Evolutionary conservation across 30 jellyfish, hydroid and myxozoan species (phyloP).

Genomic region (Nemopilema nomurai): DNA sequence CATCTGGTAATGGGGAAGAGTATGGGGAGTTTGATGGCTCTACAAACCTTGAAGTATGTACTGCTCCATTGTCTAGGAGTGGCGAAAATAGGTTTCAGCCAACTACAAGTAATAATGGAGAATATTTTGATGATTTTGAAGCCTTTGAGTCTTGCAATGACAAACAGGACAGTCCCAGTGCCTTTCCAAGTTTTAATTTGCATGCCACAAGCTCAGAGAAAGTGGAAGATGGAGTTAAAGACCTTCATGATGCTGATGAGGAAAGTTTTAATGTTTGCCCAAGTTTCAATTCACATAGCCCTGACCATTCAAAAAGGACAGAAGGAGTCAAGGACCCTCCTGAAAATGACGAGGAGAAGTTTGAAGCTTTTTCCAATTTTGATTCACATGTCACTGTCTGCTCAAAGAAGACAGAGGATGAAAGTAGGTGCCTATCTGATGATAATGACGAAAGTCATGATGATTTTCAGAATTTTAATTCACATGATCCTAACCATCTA

Average conservation of each 20-base stretch:
- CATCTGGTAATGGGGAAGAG: no score
- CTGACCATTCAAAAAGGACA: not conserved
- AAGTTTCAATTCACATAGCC: not conserved
- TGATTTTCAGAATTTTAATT: not conserved
- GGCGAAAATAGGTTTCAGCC: no score
- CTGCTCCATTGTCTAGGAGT: no score
- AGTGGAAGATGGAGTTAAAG: not conserved
- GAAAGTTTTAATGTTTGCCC: constrained; percentile 6
- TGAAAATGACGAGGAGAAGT: not conserved
- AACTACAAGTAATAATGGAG: no score
- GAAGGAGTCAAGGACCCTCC: no score
- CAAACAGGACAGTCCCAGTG: no score
- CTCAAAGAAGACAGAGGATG: not conserved
- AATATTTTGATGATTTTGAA: not conserved
- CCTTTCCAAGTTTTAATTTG: no score
- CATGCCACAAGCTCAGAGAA: no score
- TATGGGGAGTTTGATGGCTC: no score
- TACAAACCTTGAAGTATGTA: no score
- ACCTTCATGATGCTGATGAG: not conserved
- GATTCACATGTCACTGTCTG: not conserved
- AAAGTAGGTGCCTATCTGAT: no score
- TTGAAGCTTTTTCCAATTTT: not conserved
- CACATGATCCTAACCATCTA: not conserved
- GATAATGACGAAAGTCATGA: not conserved
- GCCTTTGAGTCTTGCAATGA: not conserved